Evolutionary conservation across 2,113 vertebrate species (phyloP), one percentile per base, ranked within the genome.

Genomic region (Alouatta palliata): DNA sequence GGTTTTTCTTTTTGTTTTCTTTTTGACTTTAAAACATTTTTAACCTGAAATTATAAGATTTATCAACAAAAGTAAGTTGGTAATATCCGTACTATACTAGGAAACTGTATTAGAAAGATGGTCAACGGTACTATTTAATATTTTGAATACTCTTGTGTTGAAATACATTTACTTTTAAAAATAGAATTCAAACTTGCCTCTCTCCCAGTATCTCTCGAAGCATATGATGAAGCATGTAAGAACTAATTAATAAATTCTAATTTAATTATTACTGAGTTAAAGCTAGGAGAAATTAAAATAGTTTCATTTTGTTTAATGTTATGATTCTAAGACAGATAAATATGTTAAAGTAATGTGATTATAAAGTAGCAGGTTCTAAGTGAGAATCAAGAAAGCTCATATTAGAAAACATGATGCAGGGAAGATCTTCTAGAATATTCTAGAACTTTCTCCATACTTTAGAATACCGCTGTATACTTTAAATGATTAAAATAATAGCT

Each of bases 121-220:
- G 76, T 43, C 40, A 75, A 83, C 3, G 49, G 4, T 95, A 52
- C 40, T 2, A 70, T 96, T 81, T 85, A 32, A 49, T 32, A 64
- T 64, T 64, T 64, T 87, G 32, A 25, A 93, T 76, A 90, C 70
- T 90, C 73, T 92, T 96, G 27, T 64, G 27, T 1, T 83, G 27
- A 91, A 88, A 95, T 84, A 73, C n/a, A 54, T 87, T 80, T 91
- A 81, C 81, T 80, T 21, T 52, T 19, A 32, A 77, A 95, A 95
- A 88, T 19, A 87, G 71, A 6, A 75, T 47, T 80, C 23, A 87
- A 20, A 75, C 14, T 87, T 13, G 10, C 40, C 54, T 95, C 40
- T 92, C 56, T 83, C 32, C 35, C 64, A 66, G 79, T 77, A 71
- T 91, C 77, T 95, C 35, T 96, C 54, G 90, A 93, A 91, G 19